Conservation (phyloP, 2,113 vertebrate genomes). For the Himantopus leucocephalus region DNA sequence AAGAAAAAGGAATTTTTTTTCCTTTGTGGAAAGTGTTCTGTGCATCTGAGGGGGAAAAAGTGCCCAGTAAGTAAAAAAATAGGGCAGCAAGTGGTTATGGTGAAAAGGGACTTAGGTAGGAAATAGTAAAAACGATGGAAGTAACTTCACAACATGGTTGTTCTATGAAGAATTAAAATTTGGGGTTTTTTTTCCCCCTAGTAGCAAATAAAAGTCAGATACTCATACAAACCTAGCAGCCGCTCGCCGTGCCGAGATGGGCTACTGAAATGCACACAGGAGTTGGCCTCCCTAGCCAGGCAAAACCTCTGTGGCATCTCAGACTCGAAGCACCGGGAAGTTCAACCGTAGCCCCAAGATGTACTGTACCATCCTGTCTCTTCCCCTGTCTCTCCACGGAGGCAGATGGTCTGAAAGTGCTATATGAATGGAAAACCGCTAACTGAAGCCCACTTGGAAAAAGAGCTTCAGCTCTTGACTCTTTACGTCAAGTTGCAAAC, state of each 20-base stretch:
- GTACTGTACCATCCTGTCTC: not conserved
- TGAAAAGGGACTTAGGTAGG: not conserved
- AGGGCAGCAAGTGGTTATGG: not conserved
- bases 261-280: not conserved
- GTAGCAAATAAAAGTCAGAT: not conserved
- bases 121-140: not conserved
- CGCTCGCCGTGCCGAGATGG: rapidly evolving
- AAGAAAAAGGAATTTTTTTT: not conserved
- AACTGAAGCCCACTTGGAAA: not conserved
- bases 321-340: not conserved
- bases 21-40: not conserved
- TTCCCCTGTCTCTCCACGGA: rapidly evolving
- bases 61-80: not conserved
- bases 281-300: not conserved
- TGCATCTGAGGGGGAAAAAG: rapidly evolving
- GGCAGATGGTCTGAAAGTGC: not conserved
- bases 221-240: not conserved
- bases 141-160: not conserved
- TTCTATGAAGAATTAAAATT: not conserved
- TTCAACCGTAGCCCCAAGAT: rapidly evolving
- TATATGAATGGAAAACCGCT: not conserved
- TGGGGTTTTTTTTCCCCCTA: not conserved
- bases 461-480: not conserved
- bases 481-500: not conserved
- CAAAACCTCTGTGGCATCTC: not conserved